These are phyloP conservation scores for Mizuhopecten yessoensis DNA, from an alignment of 1,140 invertebrate genomes.

Conservation along the genomic window DNA sequence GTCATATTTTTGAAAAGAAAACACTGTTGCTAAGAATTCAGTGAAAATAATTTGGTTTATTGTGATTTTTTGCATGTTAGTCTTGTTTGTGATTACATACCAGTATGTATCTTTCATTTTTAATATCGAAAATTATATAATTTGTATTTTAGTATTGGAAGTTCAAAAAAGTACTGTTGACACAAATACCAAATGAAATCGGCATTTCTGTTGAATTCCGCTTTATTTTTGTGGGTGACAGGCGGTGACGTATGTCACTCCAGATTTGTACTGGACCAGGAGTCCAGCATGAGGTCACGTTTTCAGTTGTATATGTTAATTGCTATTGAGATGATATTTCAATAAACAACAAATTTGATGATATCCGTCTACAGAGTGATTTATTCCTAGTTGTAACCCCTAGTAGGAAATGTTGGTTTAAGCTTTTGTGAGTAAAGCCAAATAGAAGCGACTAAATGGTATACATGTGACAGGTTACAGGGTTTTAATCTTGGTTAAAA, in stretches of 20 bases:
- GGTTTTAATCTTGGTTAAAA: too few relatives aligned
- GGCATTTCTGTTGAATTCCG: background rate
- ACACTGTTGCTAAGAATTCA: background rate
- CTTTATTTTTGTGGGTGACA: background rate
- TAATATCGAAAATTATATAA: conserved; percentile 6
- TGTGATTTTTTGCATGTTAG: background rate
- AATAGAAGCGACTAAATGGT: too few relatives aligned
- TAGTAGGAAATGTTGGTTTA: too few relatives aligned
- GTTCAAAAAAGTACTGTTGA: conserved; percentile 15
- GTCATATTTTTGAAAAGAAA: background rate
- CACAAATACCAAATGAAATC: background rate
- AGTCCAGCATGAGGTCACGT: background rate
- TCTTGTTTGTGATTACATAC: background rate
- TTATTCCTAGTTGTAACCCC: too few relatives aligned
- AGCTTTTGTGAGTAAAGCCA: too few relatives aligned
- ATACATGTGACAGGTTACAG: too few relatives aligned
- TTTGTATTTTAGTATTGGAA: conserved; percentile 27
- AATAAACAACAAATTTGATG: conserved; percentile 17
- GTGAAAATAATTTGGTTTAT: background rate
- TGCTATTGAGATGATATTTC: conserved; percentile 39
- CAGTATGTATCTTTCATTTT: conserved; percentile 23
- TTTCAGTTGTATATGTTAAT: conserved; percentile 26
- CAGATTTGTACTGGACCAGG: background rate
- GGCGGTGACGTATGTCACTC: background rate
- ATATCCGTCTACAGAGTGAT: too few relatives aligned